Conservation (phyloP, 2,888 invertebrate genomes). For the Rhingia rostrata region DNA sequence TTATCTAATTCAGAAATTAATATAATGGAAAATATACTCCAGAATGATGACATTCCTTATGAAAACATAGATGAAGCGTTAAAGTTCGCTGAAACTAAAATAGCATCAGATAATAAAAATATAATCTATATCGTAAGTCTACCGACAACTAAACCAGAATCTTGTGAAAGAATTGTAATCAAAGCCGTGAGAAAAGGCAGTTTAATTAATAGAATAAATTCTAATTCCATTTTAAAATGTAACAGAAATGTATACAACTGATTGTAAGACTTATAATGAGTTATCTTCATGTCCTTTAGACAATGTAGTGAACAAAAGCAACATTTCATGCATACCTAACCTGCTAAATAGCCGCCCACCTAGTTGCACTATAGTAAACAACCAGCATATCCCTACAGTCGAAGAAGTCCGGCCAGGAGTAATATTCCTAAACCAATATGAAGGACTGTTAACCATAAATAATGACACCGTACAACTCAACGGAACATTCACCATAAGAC, state of each 20-base stretch:
- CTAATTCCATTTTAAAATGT: constrained; percentile 58
- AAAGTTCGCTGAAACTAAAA: constrained; percentile 68
- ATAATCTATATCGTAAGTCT: constrained; percentile 66
- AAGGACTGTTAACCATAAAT: constrained; percentile 5
- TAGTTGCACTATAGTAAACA: constrained; percentile 15
- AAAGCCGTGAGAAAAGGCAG: constrained; percentile 62
- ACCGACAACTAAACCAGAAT: constrained; percentile 51
- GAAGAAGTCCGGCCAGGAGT: constrained; percentile 26
- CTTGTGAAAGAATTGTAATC: constrained; percentile 43
- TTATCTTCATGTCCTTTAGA: constrained; percentile 41
- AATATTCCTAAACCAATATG: constrained; percentile 30
- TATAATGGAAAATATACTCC: constrained; percentile 32
- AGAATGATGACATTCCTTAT: too few relatives aligned
- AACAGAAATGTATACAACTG: constrained; percentile 38
- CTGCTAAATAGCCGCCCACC: constrained; percentile 17
- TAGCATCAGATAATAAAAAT: constrained; percentile 26
- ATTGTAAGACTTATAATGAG: constrained; percentile 57
- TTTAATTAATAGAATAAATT: constrained; percentile 43
- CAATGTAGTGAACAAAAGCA: constrained; percentile 20
- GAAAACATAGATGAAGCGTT: too few relatives aligned
- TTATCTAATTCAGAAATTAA: constrained; percentile 59
- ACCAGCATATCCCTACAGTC: constrained; percentile 17
- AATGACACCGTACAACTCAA: constrained; percentile 1
- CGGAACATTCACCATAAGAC: constrained; percentile 4
- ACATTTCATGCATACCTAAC: constrained; percentile 13